These are phyloP conservation scores for Eupeodes luniger DNA, from an alignment of 2,888 invertebrate species.

Conservation along the genomic window DNA sequence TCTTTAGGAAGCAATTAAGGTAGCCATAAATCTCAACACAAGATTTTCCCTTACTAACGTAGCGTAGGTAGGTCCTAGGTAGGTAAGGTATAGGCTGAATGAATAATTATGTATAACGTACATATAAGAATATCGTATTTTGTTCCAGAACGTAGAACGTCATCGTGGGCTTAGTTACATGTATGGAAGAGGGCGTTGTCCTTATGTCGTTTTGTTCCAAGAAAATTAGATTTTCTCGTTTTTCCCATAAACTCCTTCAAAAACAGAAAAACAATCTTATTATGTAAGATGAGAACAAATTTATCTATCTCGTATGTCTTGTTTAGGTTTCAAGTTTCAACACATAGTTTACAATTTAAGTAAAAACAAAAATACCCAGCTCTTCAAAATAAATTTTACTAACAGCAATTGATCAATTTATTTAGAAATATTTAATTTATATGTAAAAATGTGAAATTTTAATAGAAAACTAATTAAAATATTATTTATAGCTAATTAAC, in stretches of 20 bases:
- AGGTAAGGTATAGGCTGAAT: conserved; percentile 37
- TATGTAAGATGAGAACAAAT: background rate
- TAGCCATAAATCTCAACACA: conserved; percentile 62
- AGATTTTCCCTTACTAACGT: background rate
- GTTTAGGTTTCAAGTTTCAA: no score
- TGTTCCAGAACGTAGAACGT: conserved; percentile 6
- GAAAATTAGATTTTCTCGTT: background rate
- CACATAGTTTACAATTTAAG: no score
- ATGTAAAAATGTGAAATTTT: no score
- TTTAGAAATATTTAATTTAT: no score
- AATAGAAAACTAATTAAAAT: no score
- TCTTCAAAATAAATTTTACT: no score
- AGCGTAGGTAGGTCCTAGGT: background rate
- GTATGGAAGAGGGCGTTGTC: background rate
- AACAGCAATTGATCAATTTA: no score
- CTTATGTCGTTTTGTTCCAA: background rate
- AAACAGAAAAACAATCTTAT: background rate
- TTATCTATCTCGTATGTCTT: no score
- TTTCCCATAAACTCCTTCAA: background rate
- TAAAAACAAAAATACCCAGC: no score
- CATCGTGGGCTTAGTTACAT: background rate
- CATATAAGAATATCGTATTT: background rate
- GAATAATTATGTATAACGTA: conserved; percentile 27
- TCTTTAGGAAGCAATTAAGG: conserved; percentile 71
- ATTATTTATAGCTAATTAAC: no score